These are phyloP conservation scores for Hypselothyrea guttata DNA, from an alignment of 2,888 invertebrate species.

Conservation along the genomic window DNA sequence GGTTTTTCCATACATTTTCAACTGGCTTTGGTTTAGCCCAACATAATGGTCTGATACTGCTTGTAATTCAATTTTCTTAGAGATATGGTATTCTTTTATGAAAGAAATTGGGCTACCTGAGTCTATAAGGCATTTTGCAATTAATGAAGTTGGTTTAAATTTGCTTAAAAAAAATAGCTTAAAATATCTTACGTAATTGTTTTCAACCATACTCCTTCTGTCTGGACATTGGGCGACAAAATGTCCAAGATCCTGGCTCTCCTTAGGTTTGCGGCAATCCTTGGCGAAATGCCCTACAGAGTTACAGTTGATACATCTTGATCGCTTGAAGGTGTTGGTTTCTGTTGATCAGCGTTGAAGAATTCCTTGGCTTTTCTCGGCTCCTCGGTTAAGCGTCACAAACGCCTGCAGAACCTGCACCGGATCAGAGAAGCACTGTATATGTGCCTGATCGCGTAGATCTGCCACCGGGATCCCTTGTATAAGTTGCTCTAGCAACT, in stretches of 20 bases:
- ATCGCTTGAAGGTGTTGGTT: not conserved
- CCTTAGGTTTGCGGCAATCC: not conserved
- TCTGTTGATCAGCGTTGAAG: no score
- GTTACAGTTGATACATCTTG: not conserved
- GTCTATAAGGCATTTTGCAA: conserved; percentile 5
- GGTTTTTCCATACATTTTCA: not conserved
- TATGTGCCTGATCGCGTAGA: not conserved
- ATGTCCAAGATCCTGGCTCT: not conserved
- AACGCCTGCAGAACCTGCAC: not conserved
- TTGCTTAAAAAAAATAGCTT: not conserved
- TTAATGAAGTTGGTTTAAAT: no score
- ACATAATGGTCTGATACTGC: not conserved
- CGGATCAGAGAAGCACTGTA: not conserved
- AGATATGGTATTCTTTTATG: no score
- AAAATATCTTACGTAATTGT: conserved; percentile 4
- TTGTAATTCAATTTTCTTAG: no score
- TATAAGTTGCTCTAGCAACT: not conserved
- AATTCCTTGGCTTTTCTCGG: no score
- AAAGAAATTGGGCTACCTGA: conserved; percentile 8
- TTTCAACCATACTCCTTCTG: not conserved
- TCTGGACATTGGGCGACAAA: not conserved
- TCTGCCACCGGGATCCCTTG: not conserved
- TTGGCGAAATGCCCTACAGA: not conserved
- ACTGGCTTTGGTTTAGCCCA: not conserved
- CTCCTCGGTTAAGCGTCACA: not conserved